Evolutionary conservation across 2,113 vertebrate species (phyloP).

Genomic region (Neomonachus schauinslandi): DNA sequence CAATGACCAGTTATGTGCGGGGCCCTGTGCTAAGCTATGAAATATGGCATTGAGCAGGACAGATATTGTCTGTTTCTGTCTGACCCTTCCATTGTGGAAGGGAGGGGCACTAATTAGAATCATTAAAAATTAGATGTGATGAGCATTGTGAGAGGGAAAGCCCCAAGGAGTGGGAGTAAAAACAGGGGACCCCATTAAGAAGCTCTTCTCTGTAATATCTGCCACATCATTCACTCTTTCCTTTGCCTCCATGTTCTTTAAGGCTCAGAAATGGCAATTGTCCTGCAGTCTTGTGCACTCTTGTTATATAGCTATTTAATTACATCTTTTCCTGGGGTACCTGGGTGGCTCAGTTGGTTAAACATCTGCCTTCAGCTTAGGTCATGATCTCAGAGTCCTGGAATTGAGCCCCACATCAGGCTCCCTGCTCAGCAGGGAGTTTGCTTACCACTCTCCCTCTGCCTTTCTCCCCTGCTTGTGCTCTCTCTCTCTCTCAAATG

Average conservation of each 20-base stretch:
- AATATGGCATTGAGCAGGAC: not conserved
- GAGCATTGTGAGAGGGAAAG: not conserved
- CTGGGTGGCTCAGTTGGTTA: not conserved
- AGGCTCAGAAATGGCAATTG: not conserved
- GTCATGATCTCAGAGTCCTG: not conserved
- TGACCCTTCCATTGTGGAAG: not conserved
- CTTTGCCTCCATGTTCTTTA: not conserved
- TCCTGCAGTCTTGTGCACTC: not conserved
- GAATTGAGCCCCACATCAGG: not conserved
- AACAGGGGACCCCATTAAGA: not conserved
- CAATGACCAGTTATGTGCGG: not conserved
- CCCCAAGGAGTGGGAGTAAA: not conserved
- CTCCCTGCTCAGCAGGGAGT: not conserved
- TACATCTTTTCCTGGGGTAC: not conserved
- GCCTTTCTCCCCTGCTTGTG: not conserved
- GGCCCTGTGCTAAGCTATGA: not conserved
- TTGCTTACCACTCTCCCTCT: not conserved
- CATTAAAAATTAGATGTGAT: not conserved
- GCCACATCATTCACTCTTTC: rapidly evolving
- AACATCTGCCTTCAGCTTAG: not conserved
- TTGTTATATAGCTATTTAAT: not conserved
- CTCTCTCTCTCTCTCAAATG: not conserved
- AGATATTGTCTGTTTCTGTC: not conserved
- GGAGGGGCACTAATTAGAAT: not conserved
- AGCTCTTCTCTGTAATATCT: not conserved